Evolutionary conservation across 1,140 invertebrate genomes (phyloP), one percentile per base, ranked within the genome.

Genomic region (Drosophila cardini): DNA sequence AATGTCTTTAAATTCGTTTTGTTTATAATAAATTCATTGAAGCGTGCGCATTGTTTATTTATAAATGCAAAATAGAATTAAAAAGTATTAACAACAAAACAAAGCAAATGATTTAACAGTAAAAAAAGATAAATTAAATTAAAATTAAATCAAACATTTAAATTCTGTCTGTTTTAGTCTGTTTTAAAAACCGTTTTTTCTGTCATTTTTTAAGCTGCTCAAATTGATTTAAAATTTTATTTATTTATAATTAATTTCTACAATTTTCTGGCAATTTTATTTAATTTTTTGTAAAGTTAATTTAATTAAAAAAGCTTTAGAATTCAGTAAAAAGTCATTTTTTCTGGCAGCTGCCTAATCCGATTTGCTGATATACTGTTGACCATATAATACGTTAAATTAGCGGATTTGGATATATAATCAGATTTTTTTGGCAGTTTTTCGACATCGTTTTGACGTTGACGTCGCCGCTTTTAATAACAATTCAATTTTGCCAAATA

Each of bases 401-500:
- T 42, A 56, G 57, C 53, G 32, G 40, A 40, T 60, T 36, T 42
- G 38, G 34, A n/a, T 15, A 16, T 15, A 16, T 26, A 34, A 26
- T 36, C 38, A 67, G 52, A 40, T 26, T 53, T 57, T 57, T 21
- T 61, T 63, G 58, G 43, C 57, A 64, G 71, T 34, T 26, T 58
- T 45, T 57, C 38, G 65, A 69, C 65, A 61, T 2, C 21, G 60
- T 42, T 64, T 68, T 58, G 53, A 72, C 45, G 43, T 36, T 36
- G 58, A 72, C 50, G 60, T 55, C 65, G 71, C 48, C 21, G 75
- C 26, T 67, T 72, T 78, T 75, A 70, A 76, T 83, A 79, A 76
- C 52, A 76, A 26, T 87, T 78, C 78, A 71, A 87, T 83, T 87
- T 79, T 83, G 76, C 48, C 57, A 62, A 72, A 71, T 71, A 52